Percentiles rank a stretch among this genome's conserved stretches.
These are phyloP conservation scores for Lonchura striata DNA, from an alignment of 2,113 vertebrate species.

Conservation along the genomic window DNA sequence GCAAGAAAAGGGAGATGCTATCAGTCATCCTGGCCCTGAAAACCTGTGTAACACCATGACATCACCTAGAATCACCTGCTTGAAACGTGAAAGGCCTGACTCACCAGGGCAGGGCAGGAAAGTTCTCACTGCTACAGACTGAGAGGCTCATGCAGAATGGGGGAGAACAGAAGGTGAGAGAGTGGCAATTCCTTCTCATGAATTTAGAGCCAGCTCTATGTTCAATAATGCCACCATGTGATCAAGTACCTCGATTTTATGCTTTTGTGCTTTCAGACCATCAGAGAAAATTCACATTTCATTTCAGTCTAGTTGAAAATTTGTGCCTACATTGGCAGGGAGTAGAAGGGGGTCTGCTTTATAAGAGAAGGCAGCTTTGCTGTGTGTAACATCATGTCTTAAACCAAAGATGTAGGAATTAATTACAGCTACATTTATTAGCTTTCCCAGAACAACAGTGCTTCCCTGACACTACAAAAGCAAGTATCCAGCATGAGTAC, in stretches of 20 bases:
- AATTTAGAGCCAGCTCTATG: not conserved
- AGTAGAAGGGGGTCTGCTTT: not conserved
- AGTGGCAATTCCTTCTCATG: not conserved
- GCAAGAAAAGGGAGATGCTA: constrained; percentile 21
- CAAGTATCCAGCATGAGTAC: not conserved
- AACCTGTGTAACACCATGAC: constrained; percentile 2
- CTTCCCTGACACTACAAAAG: not conserved
- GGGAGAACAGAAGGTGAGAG: not conserved
- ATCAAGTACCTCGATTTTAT: not conserved
- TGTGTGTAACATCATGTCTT: not conserved
- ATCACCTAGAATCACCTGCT: not conserved
- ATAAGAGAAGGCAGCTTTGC: not conserved
- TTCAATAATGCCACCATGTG: not conserved
- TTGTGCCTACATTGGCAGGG: not conserved
- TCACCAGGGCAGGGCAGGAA: not conserved
- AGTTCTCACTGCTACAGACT: not conserved
- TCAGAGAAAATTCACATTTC: not conserved
- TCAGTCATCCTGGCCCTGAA: not conserved
- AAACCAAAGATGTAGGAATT: not conserved
- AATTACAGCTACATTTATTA: not conserved
- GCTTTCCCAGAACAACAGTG: not conserved
- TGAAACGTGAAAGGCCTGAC: not conserved
- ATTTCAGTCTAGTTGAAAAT: not conserved
- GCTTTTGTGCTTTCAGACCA: not conserved
- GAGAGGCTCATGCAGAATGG: not conserved